phyloP scores from a whole-genome alignment of 1,140 invertebrate genomes.

The Homalodisca vitripennis region DNA sequence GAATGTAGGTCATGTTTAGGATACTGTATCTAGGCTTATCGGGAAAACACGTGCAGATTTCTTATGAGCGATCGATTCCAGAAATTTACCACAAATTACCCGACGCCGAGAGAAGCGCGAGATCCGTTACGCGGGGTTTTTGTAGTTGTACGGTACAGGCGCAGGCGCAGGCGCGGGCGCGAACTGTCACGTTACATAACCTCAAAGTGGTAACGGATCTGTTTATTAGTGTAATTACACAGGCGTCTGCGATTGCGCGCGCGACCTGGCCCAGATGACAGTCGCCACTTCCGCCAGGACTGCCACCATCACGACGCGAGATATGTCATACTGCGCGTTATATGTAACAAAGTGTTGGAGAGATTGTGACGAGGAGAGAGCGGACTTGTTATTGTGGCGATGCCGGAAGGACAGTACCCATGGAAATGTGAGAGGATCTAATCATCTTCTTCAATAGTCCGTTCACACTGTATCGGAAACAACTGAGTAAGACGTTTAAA shows the following conservation, averaged over 20 bases:
- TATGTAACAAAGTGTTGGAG: not conserved
- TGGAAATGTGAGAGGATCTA: no score
- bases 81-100: not conserved
- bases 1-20: no score
- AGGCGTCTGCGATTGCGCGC: not conserved
- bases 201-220: slow-evolving; percentile 15
- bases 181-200: slow-evolving; percentile 1
- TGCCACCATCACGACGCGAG: slow-evolving; percentile 5
- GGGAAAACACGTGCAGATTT: not conserved
- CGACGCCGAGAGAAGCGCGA: not conserved
- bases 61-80: not conserved
- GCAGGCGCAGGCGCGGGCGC: not conserved
- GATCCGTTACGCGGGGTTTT: not conserved
- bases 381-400: not conserved
- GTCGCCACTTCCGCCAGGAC: not conserved
- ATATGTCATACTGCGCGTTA: not conserved
- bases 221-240: slow-evolving; percentile 9
- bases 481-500: no score
- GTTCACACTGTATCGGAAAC: no score
- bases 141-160: not conserved
- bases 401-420: no score
- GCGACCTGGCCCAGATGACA: not conserved
- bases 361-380: not conserved
- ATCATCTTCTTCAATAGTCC: no score
- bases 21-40: not conserved